Evolutionary conservation across 2,888 invertebrate species (phyloP).

Genomic region (Drosophila neotestacea): DNA sequence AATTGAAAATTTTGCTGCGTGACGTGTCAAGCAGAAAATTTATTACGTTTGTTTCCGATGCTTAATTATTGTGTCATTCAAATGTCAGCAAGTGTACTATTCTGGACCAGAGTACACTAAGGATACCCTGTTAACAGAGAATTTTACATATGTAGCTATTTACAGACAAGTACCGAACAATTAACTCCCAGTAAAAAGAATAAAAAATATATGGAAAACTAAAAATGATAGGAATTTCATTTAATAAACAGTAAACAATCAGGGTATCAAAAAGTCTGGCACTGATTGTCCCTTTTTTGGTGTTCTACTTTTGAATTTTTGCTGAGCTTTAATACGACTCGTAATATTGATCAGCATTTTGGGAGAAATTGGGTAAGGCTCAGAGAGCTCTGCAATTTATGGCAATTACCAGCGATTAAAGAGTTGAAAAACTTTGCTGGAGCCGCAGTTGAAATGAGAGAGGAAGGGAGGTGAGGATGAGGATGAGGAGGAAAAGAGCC

Average conservation of each 20-base stretch:
- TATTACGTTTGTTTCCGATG: slow-evolving; percentile 32
- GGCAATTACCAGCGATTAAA: slow-evolving; percentile 66
- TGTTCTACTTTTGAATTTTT: slow-evolving; percentile 7
- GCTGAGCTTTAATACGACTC: slow-evolving; percentile 25
- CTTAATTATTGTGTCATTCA: slow-evolving; percentile 46
- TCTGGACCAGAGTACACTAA: neutral
- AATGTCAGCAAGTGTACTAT: slow-evolving; percentile 14
- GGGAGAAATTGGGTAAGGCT: slow-evolving; percentile 6
- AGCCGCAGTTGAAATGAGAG: slow-evolving; percentile 8
- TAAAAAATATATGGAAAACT: too few species aligned
- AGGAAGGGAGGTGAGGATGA: too few species aligned
- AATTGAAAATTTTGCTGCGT: slow-evolving; percentile 3
- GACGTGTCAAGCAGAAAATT: slow-evolving; percentile 37
- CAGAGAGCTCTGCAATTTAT: slow-evolving; percentile 50
- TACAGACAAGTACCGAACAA: too few species aligned
- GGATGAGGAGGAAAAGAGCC: neutral
- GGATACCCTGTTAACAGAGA: slow-evolving; percentile 17
- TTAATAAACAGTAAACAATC: too few species aligned
- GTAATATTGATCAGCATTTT: slow-evolving; percentile 42
- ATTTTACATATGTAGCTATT: too few species aligned
- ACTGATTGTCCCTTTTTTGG: too few species aligned
- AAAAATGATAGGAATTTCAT: too few species aligned
- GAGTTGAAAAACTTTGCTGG: slow-evolving; percentile 49
- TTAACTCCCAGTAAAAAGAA: too few species aligned
- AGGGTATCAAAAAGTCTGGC: slow-evolving; percentile 5